Conservation (phyloP, 1,140 invertebrate species). For the Polypedilum vanderplanki region DNA sequence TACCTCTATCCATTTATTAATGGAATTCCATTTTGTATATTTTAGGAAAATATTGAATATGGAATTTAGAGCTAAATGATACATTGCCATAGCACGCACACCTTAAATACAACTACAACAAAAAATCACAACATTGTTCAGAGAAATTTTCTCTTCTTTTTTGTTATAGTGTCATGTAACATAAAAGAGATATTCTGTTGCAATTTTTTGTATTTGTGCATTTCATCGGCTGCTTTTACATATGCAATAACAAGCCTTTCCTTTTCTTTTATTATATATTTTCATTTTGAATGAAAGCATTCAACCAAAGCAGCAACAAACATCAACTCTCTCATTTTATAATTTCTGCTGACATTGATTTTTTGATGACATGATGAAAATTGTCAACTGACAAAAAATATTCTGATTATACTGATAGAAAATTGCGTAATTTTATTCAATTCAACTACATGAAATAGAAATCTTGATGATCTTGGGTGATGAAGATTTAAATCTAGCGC, state of each 20-base stretch:
- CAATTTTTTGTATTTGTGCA: neutral
- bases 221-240: neutral
- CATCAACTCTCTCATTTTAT: neutral
- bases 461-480: neutral
- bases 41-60: too few relatives aligned
- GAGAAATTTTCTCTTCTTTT: neutral
- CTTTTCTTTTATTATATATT: neutral
- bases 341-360: neutral
- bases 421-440: neutral
- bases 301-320: neutral
- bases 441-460: neutral
- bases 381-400: too few relatives aligned
- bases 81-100: neutral
- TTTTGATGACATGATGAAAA: too few relatives aligned
- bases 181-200: constrained; percentile 2
- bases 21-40: too few relatives aligned
- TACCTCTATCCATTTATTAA: too few relatives aligned
- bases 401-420: too few relatives aligned
- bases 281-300: neutral
- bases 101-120: neutral
- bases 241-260: neutral
- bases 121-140: neutral
- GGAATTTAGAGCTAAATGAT: too few relatives aligned
- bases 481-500: neutral
- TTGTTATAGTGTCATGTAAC: constrained; percentile 22